A percentile compares a stretch with the other conserved stretches of the same genome.
Conservation (phyloP, 23 tunicate genomes). For the Ascidia mentula region DNA sequence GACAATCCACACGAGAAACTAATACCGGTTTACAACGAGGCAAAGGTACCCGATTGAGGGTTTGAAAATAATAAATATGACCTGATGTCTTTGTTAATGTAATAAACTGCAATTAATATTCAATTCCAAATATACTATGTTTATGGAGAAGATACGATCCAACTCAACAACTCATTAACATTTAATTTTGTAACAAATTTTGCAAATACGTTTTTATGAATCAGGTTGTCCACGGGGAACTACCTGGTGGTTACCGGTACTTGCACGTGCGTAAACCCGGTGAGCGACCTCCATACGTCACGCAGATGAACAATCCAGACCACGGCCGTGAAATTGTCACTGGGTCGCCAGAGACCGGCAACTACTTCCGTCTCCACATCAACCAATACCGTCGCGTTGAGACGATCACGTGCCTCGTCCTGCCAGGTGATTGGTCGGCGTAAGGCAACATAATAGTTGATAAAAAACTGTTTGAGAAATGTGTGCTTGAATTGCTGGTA, state of each 20-base stretch:
- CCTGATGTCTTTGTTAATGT: no score
- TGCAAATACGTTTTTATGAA: neutral
- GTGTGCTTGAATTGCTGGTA: no score
- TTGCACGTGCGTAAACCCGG: constrained; percentile 92
- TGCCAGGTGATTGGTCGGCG: constrained; percentile 8
- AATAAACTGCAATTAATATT: no score
- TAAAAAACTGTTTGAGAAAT: no score
- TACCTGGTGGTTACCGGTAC: constrained; percentile 73
- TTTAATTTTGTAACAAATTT: no score
- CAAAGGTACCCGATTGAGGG: no score
- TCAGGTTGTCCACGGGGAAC: constrained; percentile 49
- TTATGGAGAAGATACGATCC: no score
- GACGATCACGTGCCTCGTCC: constrained; percentile 77
- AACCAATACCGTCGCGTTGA: constrained; percentile 85
- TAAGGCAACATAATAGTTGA: neutral
- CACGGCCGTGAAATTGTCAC: constrained; percentile 83
- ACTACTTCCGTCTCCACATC: constrained; percentile 87
- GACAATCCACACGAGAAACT: constrained; percentile 56
- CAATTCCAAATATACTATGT: no score
- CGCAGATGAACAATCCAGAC: constrained; percentile 49
- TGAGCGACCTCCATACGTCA: constrained; percentile 34
- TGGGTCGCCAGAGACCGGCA: constrained; percentile 63
- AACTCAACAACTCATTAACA: no score
- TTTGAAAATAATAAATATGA: no score
- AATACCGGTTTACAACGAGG: constrained; percentile 59